phyloP scores from a whole-genome alignment of 1,140 invertebrate species.

The Sinella curviseta region DNA sequence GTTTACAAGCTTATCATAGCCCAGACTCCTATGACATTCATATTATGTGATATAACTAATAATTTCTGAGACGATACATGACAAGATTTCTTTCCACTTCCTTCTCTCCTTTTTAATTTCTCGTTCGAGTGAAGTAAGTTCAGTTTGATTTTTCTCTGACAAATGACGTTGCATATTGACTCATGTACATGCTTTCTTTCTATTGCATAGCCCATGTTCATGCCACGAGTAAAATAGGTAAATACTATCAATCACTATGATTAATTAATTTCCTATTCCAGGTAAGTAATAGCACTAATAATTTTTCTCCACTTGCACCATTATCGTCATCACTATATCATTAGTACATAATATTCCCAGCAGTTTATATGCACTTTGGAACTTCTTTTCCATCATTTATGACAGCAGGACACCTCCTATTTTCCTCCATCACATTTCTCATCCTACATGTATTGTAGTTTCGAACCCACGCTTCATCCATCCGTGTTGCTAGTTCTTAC shows the following conservation, averaged over 20 bases:
- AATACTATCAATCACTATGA: not conserved
- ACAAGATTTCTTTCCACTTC: no score
- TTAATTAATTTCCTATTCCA: conserved; percentile 6
- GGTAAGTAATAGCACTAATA: conserved; percentile 4
- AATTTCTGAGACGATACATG: no score
- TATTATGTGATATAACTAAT: no score
- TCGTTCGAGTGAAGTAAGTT: no score
- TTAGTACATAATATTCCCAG: not conserved
- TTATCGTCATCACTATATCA: not conserved
- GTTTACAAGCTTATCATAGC: no score
- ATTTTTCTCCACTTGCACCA: not conserved
- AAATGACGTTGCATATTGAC: no score
- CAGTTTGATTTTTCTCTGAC: no score
- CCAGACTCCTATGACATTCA: no score
- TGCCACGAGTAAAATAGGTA: not conserved
- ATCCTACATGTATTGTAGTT: not conserved
- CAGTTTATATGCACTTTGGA: not conserved
- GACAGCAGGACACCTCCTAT: not conserved
- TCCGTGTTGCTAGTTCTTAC: not conserved
- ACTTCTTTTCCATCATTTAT: not conserved
- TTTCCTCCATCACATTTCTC: not conserved
- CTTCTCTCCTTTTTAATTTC: no score
- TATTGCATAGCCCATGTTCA: no score
- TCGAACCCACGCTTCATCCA: not conserved
- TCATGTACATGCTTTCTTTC: not conserved